A percentile compares a stretch with the other conserved stretches of the same genome.
phyloP scores from a whole-genome alignment of 2,797 vertebrate genomes.

The Nasua narica region DNA sequence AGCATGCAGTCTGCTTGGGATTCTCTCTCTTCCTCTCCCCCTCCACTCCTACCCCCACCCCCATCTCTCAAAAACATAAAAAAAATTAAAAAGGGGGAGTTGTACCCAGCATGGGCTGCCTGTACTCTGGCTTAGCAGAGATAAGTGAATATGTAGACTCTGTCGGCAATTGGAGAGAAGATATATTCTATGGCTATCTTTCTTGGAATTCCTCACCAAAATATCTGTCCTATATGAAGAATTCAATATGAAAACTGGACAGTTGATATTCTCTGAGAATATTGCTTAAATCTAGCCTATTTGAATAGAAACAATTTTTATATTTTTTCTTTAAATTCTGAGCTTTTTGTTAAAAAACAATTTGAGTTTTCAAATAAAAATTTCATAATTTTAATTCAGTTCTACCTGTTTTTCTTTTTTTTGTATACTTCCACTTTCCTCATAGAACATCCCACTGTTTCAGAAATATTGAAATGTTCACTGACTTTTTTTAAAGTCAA shows the following conservation, averaged over 20 bases:
- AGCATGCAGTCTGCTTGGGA: not conserved
- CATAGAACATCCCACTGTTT: not conserved
- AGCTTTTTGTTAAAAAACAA: not conserved
- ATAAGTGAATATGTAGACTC: not conserved
- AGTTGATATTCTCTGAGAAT: not conserved
- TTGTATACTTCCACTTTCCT: not conserved
- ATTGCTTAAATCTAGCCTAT: not conserved
- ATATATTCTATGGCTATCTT: not conserved
- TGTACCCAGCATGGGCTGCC: not conserved
- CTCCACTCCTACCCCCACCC: not conserved
- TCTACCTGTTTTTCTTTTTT: not conserved
- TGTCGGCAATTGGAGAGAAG: not conserved
- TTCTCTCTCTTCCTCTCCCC: not conserved
- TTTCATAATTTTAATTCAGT: not conserved
- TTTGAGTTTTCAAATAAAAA: not conserved
- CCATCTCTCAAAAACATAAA: too few species aligned
- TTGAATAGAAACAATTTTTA: not conserved
- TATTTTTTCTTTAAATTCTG: not conserved
- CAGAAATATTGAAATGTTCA: slow-evolving; percentile 7
- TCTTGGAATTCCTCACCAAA: not conserved
- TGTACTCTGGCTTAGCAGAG: not conserved
- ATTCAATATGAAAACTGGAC: not conserved
- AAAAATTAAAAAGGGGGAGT: too few species aligned
- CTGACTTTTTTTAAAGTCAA: not conserved
- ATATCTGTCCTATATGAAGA: not conserved